Conservation (phyloP, 2,113 vertebrate species). For the Dendropsophus ebraccatus region DNA sequence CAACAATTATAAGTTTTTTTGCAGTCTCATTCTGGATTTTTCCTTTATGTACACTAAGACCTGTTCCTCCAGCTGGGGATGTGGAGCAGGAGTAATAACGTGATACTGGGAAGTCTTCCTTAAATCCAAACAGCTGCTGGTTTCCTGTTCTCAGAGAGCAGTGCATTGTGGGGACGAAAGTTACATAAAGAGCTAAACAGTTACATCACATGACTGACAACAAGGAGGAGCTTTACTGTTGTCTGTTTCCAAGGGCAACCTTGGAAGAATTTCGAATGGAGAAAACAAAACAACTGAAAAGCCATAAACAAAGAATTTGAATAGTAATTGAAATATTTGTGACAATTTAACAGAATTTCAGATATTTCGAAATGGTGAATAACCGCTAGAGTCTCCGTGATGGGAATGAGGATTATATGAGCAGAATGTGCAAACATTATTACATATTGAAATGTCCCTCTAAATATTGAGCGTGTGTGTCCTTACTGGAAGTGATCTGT, state of each 20-base stretch:
- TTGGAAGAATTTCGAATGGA: background rate
- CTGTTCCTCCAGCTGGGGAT: background rate
- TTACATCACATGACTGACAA: background rate
- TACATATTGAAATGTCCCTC: background rate
- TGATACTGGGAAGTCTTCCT: background rate
- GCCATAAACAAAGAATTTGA: too few species aligned
- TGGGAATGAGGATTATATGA: background rate
- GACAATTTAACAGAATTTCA: too few species aligned
- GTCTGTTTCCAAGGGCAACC: background rate
- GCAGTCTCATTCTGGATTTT: background rate
- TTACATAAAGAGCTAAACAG: too few species aligned
- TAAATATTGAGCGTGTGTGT: background rate
- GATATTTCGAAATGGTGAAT: background rate
- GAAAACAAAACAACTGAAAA: too few species aligned
- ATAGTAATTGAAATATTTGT: too few species aligned
- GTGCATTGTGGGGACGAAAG: background rate
- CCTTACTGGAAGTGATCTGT: conserved; percentile 6
- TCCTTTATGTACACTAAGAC: background rate
- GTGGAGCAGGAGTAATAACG: background rate
- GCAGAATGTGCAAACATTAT: background rate
- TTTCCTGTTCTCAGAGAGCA: too few species aligned
- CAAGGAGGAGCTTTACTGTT: background rate
- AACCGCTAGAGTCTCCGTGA: background rate
- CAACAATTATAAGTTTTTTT: background rate
- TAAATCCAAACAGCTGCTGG: too few species aligned